Evolutionary conservation across 2,888 invertebrate genomes (phyloP), one percentile per base, ranked within the genome.

Genomic region (Auanema sp.): DNA sequence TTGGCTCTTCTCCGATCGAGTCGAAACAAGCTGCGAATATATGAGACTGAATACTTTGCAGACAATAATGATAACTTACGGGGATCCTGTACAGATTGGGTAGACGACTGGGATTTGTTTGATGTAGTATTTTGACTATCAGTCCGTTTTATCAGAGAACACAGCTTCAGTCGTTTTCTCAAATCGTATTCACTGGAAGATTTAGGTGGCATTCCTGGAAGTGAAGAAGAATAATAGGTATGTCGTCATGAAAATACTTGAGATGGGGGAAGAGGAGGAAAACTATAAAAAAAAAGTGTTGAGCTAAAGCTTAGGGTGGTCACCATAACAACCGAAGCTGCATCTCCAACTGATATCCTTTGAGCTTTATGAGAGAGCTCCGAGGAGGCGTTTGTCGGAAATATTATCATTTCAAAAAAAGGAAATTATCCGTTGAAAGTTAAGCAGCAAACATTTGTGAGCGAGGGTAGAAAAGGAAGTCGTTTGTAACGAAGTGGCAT

Each of bases 1-100:
- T 47, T n/a, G 72, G 60, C n/a, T 60, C 64, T 41, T 72, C 70
- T 2, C 72, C 72, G 25, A 72, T 72, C 10, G 66, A 60, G 25
- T 72, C 72, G 56, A 72, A 72, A 16, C 44, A 60, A 0, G 68
- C 69, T 72, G 58, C 47, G 16, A 47, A 47, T 47, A 10, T 18
- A 10, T 18, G 33, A 4, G 41, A 41, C 1, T 40, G 23, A 41
- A 6, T 59, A 3, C n/a, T 16, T 21, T 42, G 16, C 21, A 44
- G 43, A 16, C n/a, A n/a, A n/a, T 16, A 14, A 18, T 40, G 16
- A 43, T 23, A 51, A 53, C 66, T 61, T 33, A 71, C 71, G 63
- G 18, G 65, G 58, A 47, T 69, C 69, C 1, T 69, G 64, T 23
- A 70, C 61, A 2, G 72, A 72, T 14, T 43, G 47, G 18, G 58